These are phyloP conservation scores for Acronicta psi DNA, from an alignment of 2,888 invertebrate genomes.

Conservation along the genomic window DNA sequence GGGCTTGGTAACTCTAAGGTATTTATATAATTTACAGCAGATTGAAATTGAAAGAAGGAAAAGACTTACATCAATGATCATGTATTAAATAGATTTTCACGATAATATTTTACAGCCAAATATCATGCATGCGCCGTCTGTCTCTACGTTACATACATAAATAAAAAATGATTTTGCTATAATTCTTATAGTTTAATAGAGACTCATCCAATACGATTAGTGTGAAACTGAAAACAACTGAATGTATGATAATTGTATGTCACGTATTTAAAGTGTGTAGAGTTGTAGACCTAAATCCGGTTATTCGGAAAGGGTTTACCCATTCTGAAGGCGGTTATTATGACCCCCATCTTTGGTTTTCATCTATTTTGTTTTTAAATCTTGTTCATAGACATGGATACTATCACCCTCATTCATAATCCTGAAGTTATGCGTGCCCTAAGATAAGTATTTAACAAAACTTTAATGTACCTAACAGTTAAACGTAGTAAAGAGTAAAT, in stretches of 20 bases:
- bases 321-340: too few species aligned
- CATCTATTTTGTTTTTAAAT: too few species aligned
- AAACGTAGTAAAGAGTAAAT: background rate
- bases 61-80: slow-evolving; percentile 40
- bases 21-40: slow-evolving; percentile 37
- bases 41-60: slow-evolving; percentile 39
- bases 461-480: background rate
- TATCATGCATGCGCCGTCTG: slow-evolving; percentile 23
- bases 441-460: background rate
- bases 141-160: slow-evolving; percentile 17
- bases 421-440: background rate
- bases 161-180: background rate
- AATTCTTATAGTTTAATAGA: too few species aligned
- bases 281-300: too few species aligned
- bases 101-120: slow-evolving; percentile 18
- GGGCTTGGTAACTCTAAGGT: background rate
- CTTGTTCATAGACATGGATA: too few species aligned
- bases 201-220: background rate
- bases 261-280: too few species aligned
- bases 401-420: too few species aligned
- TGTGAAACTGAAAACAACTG: too few species aligned
- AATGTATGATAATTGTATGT: too few species aligned
- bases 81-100: slow-evolving; percentile 37
- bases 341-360: too few species aligned
- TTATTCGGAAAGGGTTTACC: too few species aligned